Evolutionary conservation across 2,888 invertebrate genomes (phyloP), one percentile per base, ranked within the genome.

Genomic region (Saturnia japonica): DNA sequence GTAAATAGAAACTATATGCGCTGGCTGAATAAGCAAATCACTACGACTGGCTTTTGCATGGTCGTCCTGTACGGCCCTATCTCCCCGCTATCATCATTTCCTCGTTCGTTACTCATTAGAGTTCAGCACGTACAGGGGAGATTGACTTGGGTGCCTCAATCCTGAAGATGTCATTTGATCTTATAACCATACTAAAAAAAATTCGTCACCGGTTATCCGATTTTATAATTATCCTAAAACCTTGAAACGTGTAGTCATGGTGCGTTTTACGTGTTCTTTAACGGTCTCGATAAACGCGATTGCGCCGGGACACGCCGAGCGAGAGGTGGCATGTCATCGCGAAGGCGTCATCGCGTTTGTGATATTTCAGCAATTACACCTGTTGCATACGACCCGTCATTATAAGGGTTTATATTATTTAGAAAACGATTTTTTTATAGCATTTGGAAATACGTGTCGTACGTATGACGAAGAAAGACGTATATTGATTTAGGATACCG

Each of bases 251-350:
- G 40, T 40, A 40, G 40, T n/a, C 40, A 40, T n/a, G 19, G 16
- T 40, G n/a, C 1, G 19, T 40, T 64, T 64, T 64, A 64, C 19
- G n/a, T 64, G 34, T 11, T 11, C 40, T n/a, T 64, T 64, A 64
- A 64, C n/a, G n/a, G 8, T n/a, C 40, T 34, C 64, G 40, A 64
- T n/a, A 64, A 64, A 64, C 34, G 64, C 40, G 64, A 40, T 40
- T 40, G 64, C 64, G 64, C 8, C 11, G 40, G 64, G n/a, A 64
- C 40, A 64, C 40, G 64, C 40, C n/a, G n/a, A 64, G 19, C 40
- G 64, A 19, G n/a, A 19, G n/a, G 64, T 9, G 40, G 16, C 19
- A 40, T 40, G 22, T 34, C 57, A 60, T 60, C 57, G 25, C 47
- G 19, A 51, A 19, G 19, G 47, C 47, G 47, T 19, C 9, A 51